Evolutionary conservation across 2,888 invertebrate species (phyloP).

Genomic region (Nomada fucata): DNA sequence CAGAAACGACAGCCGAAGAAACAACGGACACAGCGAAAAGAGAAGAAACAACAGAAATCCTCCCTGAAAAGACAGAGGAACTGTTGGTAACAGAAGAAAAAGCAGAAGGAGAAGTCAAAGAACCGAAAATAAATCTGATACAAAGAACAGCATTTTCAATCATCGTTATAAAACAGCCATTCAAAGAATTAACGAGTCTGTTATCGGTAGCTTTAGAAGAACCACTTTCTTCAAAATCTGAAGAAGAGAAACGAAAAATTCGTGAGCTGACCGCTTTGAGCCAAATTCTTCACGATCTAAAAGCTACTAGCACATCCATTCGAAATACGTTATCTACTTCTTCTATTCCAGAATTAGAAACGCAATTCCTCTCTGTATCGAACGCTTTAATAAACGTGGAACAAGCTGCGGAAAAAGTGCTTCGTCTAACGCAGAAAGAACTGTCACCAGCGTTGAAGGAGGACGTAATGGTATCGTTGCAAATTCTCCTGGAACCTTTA

Average conservation of each 20-base stretch:
- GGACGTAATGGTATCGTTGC: constrained; percentile 57
- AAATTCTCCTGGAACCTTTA: constrained; percentile 63
- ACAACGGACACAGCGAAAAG: background rate
- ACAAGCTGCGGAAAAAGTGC: constrained; percentile 40
- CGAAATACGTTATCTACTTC: constrained; percentile 20
- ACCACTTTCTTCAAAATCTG: constrained; percentile 52
- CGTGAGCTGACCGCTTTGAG: constrained; percentile 60
- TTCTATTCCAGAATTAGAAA: constrained; percentile 31
- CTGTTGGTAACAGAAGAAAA: background rate
- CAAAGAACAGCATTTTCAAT: constrained; percentile 44
- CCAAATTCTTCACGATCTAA: constrained; percentile 64
- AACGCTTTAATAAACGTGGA: constrained; percentile 41
- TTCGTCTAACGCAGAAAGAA: constrained; percentile 45
- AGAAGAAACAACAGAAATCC: background rate
- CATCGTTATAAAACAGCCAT: constrained; percentile 53
- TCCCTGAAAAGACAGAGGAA: background rate
- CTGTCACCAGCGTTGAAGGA: constrained; percentile 59
- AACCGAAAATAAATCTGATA: constrained; percentile 11
- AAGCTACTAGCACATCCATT: constrained; percentile 52
- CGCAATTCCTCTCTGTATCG: constrained; percentile 17
- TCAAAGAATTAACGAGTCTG: constrained; percentile 60
- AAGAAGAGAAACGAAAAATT: constrained; percentile 61
- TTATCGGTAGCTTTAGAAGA: constrained; percentile 49
- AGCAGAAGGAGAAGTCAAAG: background rate
- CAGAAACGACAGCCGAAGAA: background rate